Evolutionary conservation across 1,140 invertebrate species (phyloP).

Genomic region (Anastrepha ludens): DNA sequence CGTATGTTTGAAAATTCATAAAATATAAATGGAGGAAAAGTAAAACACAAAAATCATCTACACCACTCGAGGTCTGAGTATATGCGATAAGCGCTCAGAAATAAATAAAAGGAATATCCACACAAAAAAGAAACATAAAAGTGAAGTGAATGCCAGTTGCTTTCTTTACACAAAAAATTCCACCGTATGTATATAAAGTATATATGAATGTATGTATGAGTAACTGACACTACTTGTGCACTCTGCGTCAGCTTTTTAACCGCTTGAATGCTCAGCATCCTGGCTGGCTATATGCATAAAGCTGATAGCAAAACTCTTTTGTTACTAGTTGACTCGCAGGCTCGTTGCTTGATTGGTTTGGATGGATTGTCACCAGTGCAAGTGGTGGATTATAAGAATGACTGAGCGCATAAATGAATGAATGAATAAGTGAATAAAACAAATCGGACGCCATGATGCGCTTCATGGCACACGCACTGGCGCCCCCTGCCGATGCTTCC

Average conservation of each 20-base stretch:
- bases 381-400: neutral
- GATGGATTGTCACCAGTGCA: neutral
- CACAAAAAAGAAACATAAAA: too few relatives aligned
- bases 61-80: neutral
- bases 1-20: neutral
- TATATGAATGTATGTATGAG: neutral
- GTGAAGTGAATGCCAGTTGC: neutral
- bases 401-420: neutral
- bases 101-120: neutral
- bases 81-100: neutral
- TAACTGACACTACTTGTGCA: neutral
- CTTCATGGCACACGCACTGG: too few relatives aligned
- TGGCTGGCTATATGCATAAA: neutral
- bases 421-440: neutral
- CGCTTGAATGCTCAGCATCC: slow-evolving; percentile 11
- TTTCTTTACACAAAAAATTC: neutral
- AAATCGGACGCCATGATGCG: neutral
- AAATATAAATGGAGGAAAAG: neutral
- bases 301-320: neutral
- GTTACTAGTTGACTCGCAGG: neutral
- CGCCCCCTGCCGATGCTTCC: neutral
- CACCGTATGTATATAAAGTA: neutral
- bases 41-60: neutral
- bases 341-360: slow-evolving; percentile 3
- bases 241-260: slow-evolving; percentile 11